A percentile compares a stretch with the other conserved stretches of the same genome.
phyloP scores from a whole-genome alignment of 2,797 vertebrate genomes.

The Dromococcyx pavoninus region DNA sequence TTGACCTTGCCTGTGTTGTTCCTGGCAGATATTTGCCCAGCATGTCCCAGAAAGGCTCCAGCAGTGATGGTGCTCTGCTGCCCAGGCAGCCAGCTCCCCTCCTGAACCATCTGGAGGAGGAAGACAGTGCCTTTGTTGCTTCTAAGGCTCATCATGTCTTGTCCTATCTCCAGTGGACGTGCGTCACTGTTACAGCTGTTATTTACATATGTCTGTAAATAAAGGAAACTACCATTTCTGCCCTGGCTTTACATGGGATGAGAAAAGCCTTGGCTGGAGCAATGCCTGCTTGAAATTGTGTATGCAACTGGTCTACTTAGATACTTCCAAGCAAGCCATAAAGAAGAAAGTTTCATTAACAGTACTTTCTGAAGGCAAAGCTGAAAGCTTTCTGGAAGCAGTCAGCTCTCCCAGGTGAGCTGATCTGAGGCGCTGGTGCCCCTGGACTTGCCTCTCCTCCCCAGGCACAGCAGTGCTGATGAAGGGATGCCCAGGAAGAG shows the following conservation, averaged over 20 bases:
- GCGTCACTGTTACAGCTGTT: background rate
- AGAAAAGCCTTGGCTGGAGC: background rate
- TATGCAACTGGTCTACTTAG: background rate
- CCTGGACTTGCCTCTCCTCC: background rate
- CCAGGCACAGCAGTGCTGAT: background rate
- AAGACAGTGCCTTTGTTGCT: background rate
- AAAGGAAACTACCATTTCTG: background rate
- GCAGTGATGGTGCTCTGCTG: background rate
- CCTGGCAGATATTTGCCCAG: background rate
- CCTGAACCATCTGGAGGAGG: background rate
- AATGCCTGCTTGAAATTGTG: background rate
- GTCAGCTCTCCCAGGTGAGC: background rate
- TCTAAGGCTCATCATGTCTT: background rate
- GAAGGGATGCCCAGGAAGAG: background rate
- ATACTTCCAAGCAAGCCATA: background rate
- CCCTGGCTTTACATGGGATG: background rate
- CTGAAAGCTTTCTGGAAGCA: background rate
- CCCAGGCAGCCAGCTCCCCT: background rate
- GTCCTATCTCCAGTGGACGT: background rate
- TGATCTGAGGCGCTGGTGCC: accelerated
- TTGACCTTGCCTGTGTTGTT: background rate
- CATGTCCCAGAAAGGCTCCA: background rate
- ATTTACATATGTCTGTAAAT: background rate
- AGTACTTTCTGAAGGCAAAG: background rate
- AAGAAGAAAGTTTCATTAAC: background rate